Base-by-base conservation (phyloP, 2,888 invertebrate species). In the Drosophila mayaguana region DNA sequence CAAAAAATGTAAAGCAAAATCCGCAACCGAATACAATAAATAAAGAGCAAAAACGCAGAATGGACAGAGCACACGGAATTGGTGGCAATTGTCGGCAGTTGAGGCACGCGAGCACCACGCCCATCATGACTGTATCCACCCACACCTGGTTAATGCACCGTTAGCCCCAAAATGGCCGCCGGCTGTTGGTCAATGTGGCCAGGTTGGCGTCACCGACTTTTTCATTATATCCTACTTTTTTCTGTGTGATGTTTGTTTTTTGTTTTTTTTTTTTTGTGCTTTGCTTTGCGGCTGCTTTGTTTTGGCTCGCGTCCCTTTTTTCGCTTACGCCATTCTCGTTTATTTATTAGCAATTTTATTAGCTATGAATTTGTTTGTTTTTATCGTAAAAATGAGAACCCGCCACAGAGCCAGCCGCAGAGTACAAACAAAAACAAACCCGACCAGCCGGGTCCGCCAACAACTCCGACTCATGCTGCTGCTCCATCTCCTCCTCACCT, bases 281-380 rank as follows among this genome's bases (percentile, higher is more conserved):
- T 45, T 68, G 62, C 56, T 72, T 66, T 89, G 90, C 72, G 83
- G 86, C 83, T 82, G 80, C 84, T 90, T 90, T 85, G 88, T 85
- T 85, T 84, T 80, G 70, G 83, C 75, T 70, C 67, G 77, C 85
- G 90, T 89, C 81, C 90, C 89, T 85, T 85, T 85, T 89, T 89
- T 85, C 83, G 89, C 76, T 89, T 89, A 89, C 83, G 90, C 89
- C 90, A 85, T 85, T 85, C 90, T 85, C 86, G 90, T 88, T 86
- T 86, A 87, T 87, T 87, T 87, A 87, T 87, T 87, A 89, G 86
- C 88, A 88, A 87, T 87, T 87, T 87, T 87, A 87, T 87, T 87
- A 87, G 86, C 86, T 87, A 88, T 87, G 86, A 87, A 87, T 87
- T 87, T 89, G 86, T 87, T 89, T 89, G 90, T 87, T 86, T 89